Base-by-base conservation (phyloP, 2,113 vertebrate species). In the Sander lucioperca region DNA sequence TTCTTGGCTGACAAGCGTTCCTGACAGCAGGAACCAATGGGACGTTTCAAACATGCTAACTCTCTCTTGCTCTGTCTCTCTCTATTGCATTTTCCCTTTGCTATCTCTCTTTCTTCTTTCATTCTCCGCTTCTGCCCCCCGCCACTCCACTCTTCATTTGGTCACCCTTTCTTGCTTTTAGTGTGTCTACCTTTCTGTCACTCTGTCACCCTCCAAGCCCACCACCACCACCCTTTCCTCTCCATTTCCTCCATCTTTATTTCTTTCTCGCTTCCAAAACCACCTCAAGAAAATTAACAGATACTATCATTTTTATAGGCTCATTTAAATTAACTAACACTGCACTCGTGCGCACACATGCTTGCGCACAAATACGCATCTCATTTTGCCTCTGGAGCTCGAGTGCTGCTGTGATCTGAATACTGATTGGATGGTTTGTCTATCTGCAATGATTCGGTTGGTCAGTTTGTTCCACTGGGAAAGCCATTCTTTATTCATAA, bases 1-100 rank as follows among this genome's bases (percentile, higher is more conserved):
- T 94, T 91, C 92, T 93, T 92, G 91, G 93, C 77, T 91, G 92
- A 93, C 92, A 87, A 86, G 88, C 79, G 11, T 84, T 89, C 79
- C 85, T 93, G 93, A 93, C 93, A 93, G 85, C 79, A 83, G 45
- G 84, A 87, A 84, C 86, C 88, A 81, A 90, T 82, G 93, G 92
- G 91, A 92, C 53, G 21, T 88, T 88, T 90, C 89, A 90, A 89
- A 91, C 86, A 80, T 65, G 82, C 83, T 88, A 83, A 81, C 84
- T 83, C 79, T 76, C 83, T 79, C 78, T 79, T 50, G 25, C 89
- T 80, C 65, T 77, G 62, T 86, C 75, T 88, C 53, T 85, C 82
- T 86, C 73, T 79, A 19, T 87, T 77, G 51, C 51, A 47, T 73
- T 75, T 89, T 69, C 59, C 67, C 67, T 61, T 81, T 77, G 25